phyloP scores from a whole-genome alignment of 2,888 invertebrate species.

The Scaptomyza polygonia region DNA sequence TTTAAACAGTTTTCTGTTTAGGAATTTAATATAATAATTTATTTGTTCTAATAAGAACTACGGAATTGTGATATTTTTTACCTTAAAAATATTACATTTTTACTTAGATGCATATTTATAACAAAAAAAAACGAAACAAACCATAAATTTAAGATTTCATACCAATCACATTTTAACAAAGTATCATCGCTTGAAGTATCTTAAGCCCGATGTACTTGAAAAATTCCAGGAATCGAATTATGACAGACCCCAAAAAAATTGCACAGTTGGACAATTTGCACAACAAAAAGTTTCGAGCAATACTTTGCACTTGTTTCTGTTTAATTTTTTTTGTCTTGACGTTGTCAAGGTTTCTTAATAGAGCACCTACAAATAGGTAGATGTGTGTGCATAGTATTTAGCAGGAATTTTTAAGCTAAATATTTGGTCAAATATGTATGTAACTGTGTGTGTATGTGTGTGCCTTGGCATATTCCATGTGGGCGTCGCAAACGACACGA shows the following conservation, averaged over 20 bases:
- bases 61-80: too few species aligned
- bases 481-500: slow-evolving; percentile 68
- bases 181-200: background rate
- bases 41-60: too few species aligned
- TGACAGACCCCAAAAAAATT: slow-evolving; percentile 53
- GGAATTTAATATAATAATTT: background rate
- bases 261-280: slow-evolving; percentile 78
- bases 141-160: background rate
- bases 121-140: background rate
- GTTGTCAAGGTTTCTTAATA: slow-evolving; percentile 71
- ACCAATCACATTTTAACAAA: background rate
- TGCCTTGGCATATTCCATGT: slow-evolving; percentile 58
- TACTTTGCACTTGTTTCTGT: slow-evolving; percentile 48
- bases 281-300: slow-evolving; percentile 60
- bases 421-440: slow-evolving; percentile 34
- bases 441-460: slow-evolving; percentile 31
- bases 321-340: slow-evolving; percentile 65
- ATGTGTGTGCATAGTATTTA: slow-evolving; percentile 40
- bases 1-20: too few species aligned
- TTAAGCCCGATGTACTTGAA: background rate
- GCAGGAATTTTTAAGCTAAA: slow-evolving; percentile 70
- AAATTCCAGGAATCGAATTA: slow-evolving; percentile 64
- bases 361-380: slow-evolving; percentile 35
- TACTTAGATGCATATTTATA: too few species aligned
- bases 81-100: too few species aligned